Evolutionary conservation across 2,113 vertebrate species (phyloP), one percentile per base, ranked within the genome.

Genomic region (Malurus melanocephalus): DNA sequence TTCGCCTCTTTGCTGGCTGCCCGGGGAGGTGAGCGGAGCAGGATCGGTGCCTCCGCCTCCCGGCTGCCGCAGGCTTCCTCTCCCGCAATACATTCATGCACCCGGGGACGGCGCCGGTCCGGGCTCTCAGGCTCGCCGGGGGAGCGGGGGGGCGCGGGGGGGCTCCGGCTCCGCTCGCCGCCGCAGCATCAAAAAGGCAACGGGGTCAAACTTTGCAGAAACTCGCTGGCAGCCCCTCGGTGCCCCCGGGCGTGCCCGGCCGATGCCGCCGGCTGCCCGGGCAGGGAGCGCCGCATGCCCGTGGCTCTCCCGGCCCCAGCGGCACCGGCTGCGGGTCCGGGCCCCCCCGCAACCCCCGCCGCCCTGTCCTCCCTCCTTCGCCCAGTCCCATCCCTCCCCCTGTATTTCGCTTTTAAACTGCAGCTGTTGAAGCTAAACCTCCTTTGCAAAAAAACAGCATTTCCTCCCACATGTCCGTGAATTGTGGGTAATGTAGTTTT

Each of bases 401-500:
- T 52, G 48, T 16, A 93, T 79, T 88, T 60, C 91, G 66, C 79
- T 85, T 75, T 88, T 95, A 83, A 95, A 94, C 97, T 95, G 97
- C 98, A 93, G 98, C 96, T 87, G 91, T 88, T 95, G 96, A 93
- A 96, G 96, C 94, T 33, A 73, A 95, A 88, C 85, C 92, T 94
- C 90, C 80, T 69, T 62, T 38, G 92, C 89, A 60, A 24, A 88
- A 96, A 90, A 66, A 21, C 97, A 98, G 97, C 98, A 98, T 98
- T 98, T 98, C 98, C 98, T 97, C 59, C 22, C 73, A 28, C 71
- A 2, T 4, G 4, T 51, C 64, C 81, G 11, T 71, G 98, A 55
- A 97, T 97, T 96, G 96, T 98, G 98, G 99, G 98, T 97, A 98
- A 95, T 98, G 98, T 98, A 98, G 98, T 98, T 95, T 74, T 75